Evolutionary conservation across 35 echinoderm and acorn worm species (phyloP).

Genomic region (Apostichopus californicus): DNA sequence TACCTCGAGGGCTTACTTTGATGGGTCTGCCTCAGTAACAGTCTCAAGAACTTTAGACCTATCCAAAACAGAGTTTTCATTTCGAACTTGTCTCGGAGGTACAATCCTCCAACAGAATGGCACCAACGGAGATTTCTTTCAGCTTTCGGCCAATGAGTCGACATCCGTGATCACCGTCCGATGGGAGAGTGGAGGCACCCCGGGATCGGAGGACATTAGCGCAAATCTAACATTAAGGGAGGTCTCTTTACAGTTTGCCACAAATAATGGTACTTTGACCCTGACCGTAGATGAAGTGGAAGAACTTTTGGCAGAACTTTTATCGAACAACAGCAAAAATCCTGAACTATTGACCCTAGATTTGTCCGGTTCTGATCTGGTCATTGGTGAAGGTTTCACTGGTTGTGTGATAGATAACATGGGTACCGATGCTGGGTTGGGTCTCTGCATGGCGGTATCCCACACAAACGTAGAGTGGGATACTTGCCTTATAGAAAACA

Average conservation of each 20-base stretch:
- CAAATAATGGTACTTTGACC: neutral
- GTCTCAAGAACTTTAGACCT: constrained; percentile 52
- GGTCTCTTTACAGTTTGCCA: constrained; percentile 50
- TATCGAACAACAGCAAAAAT: constrained; percentile 25
- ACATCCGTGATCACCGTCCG: neutral
- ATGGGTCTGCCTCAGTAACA: constrained; percentile 51
- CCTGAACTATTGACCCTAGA: constrained; percentile 34
- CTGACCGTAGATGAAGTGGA: constrained; percentile 4
- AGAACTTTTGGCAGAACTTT: neutral
- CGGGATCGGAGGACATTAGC: neutral
- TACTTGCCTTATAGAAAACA: constrained; percentile 50
- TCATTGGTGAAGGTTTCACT: constrained; percentile 53
- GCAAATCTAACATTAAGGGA: constrained; percentile 33
- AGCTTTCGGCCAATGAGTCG: constrained; percentile 13
- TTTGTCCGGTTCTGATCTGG: constrained; percentile 38
- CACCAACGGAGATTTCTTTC: constrained; percentile 54
- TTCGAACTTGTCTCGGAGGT: constrained; percentile 76
- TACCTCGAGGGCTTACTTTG: constrained; percentile 57
- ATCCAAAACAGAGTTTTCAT: constrained; percentile 39
- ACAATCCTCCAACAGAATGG: constrained; percentile 63
- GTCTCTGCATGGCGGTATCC: constrained; percentile 5
- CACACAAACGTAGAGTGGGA: constrained; percentile 61
- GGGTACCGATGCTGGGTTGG: neutral
- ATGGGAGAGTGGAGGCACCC: constrained; percentile 42
- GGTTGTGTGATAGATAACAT: constrained; percentile 66